phyloP scores from a whole-genome alignment of 2,888 invertebrate genomes.

The Agriotes lineatus region DNA sequence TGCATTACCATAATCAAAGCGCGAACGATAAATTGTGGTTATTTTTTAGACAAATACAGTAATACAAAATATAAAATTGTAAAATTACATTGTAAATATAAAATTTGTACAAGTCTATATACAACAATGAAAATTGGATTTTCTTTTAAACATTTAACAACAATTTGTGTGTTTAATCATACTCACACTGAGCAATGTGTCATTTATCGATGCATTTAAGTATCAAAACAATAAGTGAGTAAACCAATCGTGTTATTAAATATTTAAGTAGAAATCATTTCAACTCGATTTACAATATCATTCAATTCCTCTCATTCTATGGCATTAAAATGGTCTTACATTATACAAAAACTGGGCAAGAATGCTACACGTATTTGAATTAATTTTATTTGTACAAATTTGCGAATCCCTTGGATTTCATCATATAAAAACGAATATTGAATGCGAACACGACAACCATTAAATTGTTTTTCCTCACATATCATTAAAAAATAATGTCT shows the following conservation, averaged over 20 bases:
- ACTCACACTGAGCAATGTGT: conserved; percentile 14
- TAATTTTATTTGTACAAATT: not conserved
- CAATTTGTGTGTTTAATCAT: conserved; percentile 21
- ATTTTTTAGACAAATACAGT: conserved; percentile 12
- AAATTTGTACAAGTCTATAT: conserved; percentile 18
- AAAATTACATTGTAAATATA: conserved; percentile 22
- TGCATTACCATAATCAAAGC: conserved; percentile 12
- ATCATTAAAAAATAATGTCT: too few relatives aligned
- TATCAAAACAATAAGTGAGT: not conserved
- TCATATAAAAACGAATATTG: too few relatives aligned
- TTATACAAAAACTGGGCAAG: conserved; percentile 37
- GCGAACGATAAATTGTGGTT: not conserved
- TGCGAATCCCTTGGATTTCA: too few relatives aligned
- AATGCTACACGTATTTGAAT: too few relatives aligned
- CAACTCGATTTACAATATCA: conserved; percentile 1
- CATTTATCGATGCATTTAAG: not conserved
- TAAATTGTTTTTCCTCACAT: too few relatives aligned
- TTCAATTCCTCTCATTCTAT: conserved; percentile 25
- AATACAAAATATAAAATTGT: conserved; percentile 30
- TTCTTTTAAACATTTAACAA: conserved; percentile 35
- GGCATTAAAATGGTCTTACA: conserved; percentile 1
- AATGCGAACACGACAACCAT: too few relatives aligned
- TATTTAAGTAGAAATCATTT: conserved; percentile 30
- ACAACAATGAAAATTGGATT: conserved; percentile 16
- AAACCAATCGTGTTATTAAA: conserved; percentile 21